A percentile compares a stretch with the other conserved stretches of the same genome.
Conservation (phyloP, 2,888 invertebrate genomes). For the Pollenia angustigena region DNA sequence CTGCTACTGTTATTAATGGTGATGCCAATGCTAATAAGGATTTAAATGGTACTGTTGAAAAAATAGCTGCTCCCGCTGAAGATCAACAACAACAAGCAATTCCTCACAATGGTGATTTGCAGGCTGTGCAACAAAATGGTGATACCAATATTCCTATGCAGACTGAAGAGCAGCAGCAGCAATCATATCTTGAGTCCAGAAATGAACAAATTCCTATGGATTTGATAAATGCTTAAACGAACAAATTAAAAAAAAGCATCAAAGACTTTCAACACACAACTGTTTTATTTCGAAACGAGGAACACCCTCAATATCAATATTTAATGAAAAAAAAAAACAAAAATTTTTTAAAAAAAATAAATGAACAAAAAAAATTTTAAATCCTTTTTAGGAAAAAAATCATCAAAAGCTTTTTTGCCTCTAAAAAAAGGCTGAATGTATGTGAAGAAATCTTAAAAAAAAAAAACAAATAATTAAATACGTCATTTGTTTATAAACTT, state of each 20-base stretch:
- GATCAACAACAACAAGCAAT: slow-evolving; percentile 27
- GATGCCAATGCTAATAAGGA: slow-evolving; percentile 35
- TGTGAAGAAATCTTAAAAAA: slow-evolving; percentile 60
- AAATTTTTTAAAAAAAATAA: slow-evolving; percentile 16
- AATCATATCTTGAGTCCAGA: slow-evolving; percentile 31
- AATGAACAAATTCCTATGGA: slow-evolving; percentile 60
- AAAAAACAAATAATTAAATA: not conserved
- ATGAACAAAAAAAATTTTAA: slow-evolving; percentile 14
- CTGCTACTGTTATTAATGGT: slow-evolving; percentile 72
- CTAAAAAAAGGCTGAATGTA: slow-evolving; percentile 64
- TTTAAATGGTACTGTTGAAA: slow-evolving; percentile 43
- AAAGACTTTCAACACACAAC: slow-evolving; percentile 62
- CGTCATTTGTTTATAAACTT: slow-evolving; percentile 47
- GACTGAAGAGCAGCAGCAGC: slow-evolving; percentile 36
- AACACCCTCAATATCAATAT: slow-evolving; percentile 53
- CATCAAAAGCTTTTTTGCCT: slow-evolving; percentile 65
- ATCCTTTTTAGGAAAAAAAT: slow-evolving; percentile 57
- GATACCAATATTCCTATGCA: slow-evolving; percentile 60
- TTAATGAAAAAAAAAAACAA: slow-evolving; percentile 44
- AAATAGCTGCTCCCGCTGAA: slow-evolving; percentile 1
- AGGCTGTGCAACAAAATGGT: slow-evolving; percentile 55
- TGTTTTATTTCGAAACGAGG: slow-evolving; percentile 57
- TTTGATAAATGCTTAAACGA: slow-evolving; percentile 68
- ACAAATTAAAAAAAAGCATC: slow-evolving; percentile 41
- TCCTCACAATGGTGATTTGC: slow-evolving; percentile 53